Evolutionary conservation across 2,797 vertebrate species (phyloP), one percentile per base, ranked within the genome.

Genomic region (Alca torda): DNA sequence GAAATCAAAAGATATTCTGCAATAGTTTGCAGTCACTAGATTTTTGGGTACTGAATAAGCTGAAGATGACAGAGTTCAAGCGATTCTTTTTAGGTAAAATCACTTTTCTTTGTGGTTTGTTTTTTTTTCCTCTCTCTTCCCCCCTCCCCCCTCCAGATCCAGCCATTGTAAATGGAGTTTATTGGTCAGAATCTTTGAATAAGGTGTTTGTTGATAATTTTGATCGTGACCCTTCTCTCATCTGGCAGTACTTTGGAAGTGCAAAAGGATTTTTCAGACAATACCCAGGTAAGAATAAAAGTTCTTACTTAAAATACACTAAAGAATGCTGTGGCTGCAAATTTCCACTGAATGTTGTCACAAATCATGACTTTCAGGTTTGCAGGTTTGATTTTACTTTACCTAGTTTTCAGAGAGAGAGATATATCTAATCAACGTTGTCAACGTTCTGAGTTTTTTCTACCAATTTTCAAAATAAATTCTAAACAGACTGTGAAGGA

Each of bases 201-300:
- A 99, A 99, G 97, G 99, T 99, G 53, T 99, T 99, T 92, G 99
- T 99, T 82, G 99, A 99, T 96, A 99, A 99, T 96, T 99, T 99
- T 98, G 99, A 99, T 97, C 99, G 98, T 75, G 99, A 99, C 89
- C 99, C 99, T 24, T 99, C 99, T 46, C 99, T 99, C 87, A 99
- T 99, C 95, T 99, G 99, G 99, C 99, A 99, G 84, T 99, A 99
- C 96, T 99, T 99, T 90, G 99, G 99, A 97, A 99, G 99, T 41
- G 99, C 99, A 73, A 99, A 99, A 96, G 99, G 99, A 81, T 99
- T 99, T 98, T 99, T 99, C 96, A 98, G 99, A 86, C 99, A 99
- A 92, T 99, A 99, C 88, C 99, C 99, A 69, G 99, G 99, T 99
- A 97, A 98, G 98, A 90, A 73, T 16, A 56, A 3, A 87, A 72